Evolutionary conservation across 2,888 invertebrate genomes (phyloP), one percentile per base, ranked within the genome.

Genomic region (Lycocerus yunnanus): DNA sequence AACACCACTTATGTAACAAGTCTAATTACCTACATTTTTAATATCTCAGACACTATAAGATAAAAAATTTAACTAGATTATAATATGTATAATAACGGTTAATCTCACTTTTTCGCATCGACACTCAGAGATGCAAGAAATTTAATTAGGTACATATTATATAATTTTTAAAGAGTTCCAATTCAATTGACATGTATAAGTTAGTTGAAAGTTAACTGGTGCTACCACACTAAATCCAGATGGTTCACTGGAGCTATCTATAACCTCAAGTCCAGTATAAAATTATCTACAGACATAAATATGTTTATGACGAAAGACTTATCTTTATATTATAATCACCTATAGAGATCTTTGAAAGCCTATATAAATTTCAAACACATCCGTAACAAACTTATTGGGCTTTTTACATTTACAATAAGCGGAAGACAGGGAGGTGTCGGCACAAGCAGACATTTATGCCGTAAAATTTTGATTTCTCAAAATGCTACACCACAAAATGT

Each of bases 81-180:
- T 72, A 66, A 20, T 18, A 18, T 63, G 20, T 63, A 63, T 63
- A 63, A 88, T 88, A 89, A 73, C 77, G 66, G 72, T 77, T 72
- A 77, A 77, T 89, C 89, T 90, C 90, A 90, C 89, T 90, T 88
- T 86, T 84, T 86, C 85, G 87, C 87, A 87, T 85, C 85, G 85
- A 86, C 86, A 84, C 85, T 82, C 83, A 84, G 81, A 84, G 85
- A 88, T 86, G 86, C 85, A 86, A 85, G 84, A 83, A 84, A 77
- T 73, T 73, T 76, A 70, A 66, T 76, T 76, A 76, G 76, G 76
- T 76, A 76, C 74, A 76, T 71, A 76, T 76, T 73, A 73, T 75
- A 72, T 72, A 63, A 63, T 63, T 63, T 75, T 73, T 73, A 73
- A 74, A 74, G 71, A 71, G 73, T 74, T 80, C 76, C 71, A 76